Evolutionary conservation across 2,113 vertebrate species (phyloP), one percentile per base, ranked within the genome.

Genomic region (Athene noctua): DNA sequence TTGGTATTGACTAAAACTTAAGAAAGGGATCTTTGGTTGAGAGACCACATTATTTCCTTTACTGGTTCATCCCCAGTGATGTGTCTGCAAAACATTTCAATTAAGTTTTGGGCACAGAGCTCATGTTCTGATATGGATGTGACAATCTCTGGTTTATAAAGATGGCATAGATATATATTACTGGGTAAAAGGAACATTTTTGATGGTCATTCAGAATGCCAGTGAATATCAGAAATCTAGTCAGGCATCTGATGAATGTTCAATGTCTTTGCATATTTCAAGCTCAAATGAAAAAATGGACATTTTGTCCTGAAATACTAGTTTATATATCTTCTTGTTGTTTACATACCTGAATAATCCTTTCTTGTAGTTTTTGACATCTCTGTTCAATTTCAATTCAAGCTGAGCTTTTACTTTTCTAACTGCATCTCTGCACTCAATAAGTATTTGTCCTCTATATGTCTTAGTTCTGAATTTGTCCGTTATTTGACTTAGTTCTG

Each of bases 51-150:
- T 97, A 93, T 98, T 98, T 98, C 88, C 73, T 95, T 96, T 94
- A 94, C 86, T 96, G 95, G 75, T 82, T 94, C 26, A 46, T 94
- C 25, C 90, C 72, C 91, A 96, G 30, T 90, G 84, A 94, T 57
- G 70, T 92, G 80, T 63, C 86, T 97, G 80, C 86, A 97, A 97
- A 98, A 95, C 67, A 83, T 97, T 97, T 81, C 87, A 94, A 74
- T 90, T 96, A 88, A 94, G 59, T 95, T 95, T 95, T 88, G 94
- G 86, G 92, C 87, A 73, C 57, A 91, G 23, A 82, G 46, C 95
- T 66, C 73, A 25, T 82, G 49, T 92, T 97, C 82, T 96, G 86
- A 94, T 96, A 96, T 51, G 73, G 59, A 95, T 80, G 74, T 92
- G 94, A 96, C 85, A 92, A 91, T 88, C 88, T 91, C 44, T 95